These are phyloP conservation scores for Mesoligia furuncula DNA, from an alignment of 2,888 invertebrate genomes.

Conservation along the genomic window DNA sequence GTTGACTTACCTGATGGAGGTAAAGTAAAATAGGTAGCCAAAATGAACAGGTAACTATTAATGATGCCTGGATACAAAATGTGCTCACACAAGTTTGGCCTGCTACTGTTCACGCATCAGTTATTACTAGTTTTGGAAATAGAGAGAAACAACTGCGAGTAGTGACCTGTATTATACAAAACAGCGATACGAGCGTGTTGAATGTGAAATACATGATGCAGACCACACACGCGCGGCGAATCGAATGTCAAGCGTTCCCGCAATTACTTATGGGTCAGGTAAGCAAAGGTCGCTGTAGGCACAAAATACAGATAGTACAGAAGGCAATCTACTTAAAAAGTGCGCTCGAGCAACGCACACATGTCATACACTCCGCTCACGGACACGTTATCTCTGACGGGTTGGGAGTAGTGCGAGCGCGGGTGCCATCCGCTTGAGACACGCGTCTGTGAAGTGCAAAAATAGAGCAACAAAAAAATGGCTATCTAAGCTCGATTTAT, in stretches of 20 bases:
- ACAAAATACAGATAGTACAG: too few relatives aligned
- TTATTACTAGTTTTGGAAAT: slow-evolving; percentile 19
- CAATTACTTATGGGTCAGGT: slow-evolving; percentile 55
- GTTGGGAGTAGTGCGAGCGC: too few relatives aligned
- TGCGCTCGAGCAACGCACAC: too few relatives aligned
- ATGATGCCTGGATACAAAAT: neutral
- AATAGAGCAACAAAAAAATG: too few relatives aligned
- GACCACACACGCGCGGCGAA: slow-evolving; percentile 8
- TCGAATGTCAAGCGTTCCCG: slow-evolving; percentile 52
- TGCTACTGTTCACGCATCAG: slow-evolving; percentile 9
- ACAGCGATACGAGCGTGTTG: slow-evolving; percentile 9
- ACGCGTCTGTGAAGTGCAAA: too few relatives aligned
- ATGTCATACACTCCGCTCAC: too few relatives aligned
- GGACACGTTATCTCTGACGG: too few relatives aligned
- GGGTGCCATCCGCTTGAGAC: too few relatives aligned
- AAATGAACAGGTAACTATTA: neutral
- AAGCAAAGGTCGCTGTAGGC: slow-evolving; percentile 37
- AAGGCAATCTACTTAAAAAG: too few relatives aligned
- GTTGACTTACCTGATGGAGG: neutral
- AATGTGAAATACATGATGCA: slow-evolving; percentile 26
- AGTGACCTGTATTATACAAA: too few relatives aligned
- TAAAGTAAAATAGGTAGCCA: neutral
- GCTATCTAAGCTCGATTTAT: too few relatives aligned
- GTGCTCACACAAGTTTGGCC: slow-evolving; percentile 7
- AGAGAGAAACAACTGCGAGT: slow-evolving; percentile 8